phyloP scores from a whole-genome alignment of 2,888 invertebrate species.

The Hirtodrosophila confusa region DNA sequence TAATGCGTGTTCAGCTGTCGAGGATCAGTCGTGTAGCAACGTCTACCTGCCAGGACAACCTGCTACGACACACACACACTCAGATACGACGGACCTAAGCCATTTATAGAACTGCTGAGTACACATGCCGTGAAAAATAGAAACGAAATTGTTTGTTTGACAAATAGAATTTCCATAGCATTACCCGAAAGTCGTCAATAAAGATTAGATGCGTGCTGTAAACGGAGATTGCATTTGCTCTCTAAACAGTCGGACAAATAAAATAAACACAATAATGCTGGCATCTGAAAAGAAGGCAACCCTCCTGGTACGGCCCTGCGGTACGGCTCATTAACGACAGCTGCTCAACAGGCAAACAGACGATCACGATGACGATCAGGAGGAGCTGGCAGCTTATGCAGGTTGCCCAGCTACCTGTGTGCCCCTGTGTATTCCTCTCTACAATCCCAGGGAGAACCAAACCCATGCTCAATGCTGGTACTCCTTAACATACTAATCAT shows the following conservation, averaged over 20 bases:
- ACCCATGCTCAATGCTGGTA: constrained; percentile 11
- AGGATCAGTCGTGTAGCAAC: constrained; percentile 34
- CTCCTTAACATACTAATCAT: constrained; percentile 63
- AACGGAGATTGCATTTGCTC: constrained; percentile 72
- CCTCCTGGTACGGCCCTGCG: constrained; percentile 25
- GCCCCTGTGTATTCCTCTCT: constrained; percentile 5
- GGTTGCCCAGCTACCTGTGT: constrained; percentile 50
- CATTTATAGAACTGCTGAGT: constrained; percentile 39
- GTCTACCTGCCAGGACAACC: constrained; percentile 63
- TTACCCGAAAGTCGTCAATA: constrained; percentile 60
- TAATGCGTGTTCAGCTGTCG: constrained; percentile 57
- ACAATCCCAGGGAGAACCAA: neutral
- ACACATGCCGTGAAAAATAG: constrained; percentile 38
- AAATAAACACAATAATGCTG: constrained; percentile 21
- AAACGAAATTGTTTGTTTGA: constrained; percentile 72
- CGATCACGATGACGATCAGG: constrained; percentile 7
- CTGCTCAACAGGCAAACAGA: constrained; percentile 58
- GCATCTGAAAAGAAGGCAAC: constrained; percentile 20
- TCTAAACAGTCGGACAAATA: constrained; percentile 31
- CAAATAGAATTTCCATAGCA: constrained; percentile 67
- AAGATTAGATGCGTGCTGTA: constrained; percentile 65
- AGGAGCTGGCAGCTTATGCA: constrained; percentile 33
- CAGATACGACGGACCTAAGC: constrained; percentile 3
- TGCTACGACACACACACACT: constrained; percentile 30
- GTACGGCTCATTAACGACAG: constrained; percentile 73